A percentile compares a stretch with the other conserved stretches of the same genome.
phyloP scores from a whole-genome alignment of 1,140 invertebrate genomes.

The Habropoda laboriosa region DNA sequence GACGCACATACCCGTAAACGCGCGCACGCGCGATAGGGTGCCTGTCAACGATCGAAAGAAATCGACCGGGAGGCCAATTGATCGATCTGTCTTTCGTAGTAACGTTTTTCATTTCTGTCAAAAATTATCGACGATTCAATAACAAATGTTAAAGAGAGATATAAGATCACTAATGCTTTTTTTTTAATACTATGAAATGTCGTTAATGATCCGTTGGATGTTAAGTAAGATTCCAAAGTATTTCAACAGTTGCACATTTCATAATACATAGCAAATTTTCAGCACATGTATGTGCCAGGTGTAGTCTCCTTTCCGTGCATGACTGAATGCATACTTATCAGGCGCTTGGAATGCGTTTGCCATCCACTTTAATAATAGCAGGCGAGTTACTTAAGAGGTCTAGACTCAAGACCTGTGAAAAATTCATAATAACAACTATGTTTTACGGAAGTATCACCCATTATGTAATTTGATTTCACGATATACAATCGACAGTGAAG shows the following conservation, averaged over 20 bases:
- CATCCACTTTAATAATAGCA: not conserved
- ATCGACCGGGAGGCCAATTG: not conserved
- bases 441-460: slow-evolving; percentile 12
- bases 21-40: too few species aligned
- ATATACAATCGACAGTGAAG: not conserved
- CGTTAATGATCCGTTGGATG: too few species aligned
- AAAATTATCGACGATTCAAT: too few species aligned
- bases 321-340: not conserved
- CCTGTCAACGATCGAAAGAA: not conserved
- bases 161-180: too few species aligned
- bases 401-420: not conserved
- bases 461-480: slow-evolving; percentile 49
- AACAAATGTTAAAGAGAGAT: too few species aligned
- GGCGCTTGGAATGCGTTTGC: not conserved
- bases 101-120: too few species aligned
- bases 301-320: not conserved
- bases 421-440: slow-evolving; percentile 33
- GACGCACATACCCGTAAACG: not conserved
- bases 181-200: too few species aligned
- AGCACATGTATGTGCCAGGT: not conserved
- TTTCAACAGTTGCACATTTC: too few species aligned
- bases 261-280: not conserved
- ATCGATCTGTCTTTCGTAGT: not conserved
- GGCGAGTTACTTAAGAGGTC: not conserved
- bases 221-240: too few species aligned